phyloP scores from a whole-genome alignment of 2,113 vertebrate species.

The Actenoides lindsayi region DNA sequence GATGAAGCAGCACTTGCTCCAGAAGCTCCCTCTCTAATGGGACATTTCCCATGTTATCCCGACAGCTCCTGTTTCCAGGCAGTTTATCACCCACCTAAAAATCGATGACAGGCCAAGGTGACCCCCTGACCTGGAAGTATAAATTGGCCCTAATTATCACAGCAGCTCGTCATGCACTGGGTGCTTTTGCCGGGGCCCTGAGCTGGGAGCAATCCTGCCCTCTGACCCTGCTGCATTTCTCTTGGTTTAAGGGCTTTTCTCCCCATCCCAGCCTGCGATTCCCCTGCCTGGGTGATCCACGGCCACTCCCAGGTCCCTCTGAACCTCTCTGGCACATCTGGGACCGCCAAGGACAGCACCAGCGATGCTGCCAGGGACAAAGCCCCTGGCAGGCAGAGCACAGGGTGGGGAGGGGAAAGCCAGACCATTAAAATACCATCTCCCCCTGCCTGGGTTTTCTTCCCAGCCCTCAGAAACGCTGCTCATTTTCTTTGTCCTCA shows the following conservation, averaged over 20 bases:
- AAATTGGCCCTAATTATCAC: constrained; percentile 69
- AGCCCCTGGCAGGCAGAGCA: neutral
- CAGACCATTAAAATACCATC: neutral
- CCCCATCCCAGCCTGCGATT: neutral
- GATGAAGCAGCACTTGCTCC: neutral
- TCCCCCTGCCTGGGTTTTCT: neutral
- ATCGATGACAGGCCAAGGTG: constrained; percentile 64
- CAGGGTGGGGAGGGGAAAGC: rapidly evolving
- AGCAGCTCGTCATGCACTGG: neutral
- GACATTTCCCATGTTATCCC: constrained; percentile 21
- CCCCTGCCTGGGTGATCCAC: neutral
- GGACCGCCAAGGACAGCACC: rapidly evolving
- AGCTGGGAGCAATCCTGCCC: constrained; percentile 35
- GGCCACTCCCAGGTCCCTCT: rapidly evolving
- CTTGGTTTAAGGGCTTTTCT: constrained; percentile 48
- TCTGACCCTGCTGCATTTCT: constrained; percentile 39
- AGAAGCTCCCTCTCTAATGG: constrained; percentile 22
- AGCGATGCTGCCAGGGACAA: neutral
- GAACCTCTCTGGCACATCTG: neutral
- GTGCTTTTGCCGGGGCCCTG: neutral
- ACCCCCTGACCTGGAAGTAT: constrained; percentile 62
- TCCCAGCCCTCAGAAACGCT: neutral
- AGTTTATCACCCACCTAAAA: constrained; percentile 64
- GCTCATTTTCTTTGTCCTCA: constrained; percentile 28
- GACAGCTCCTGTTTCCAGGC: constrained; percentile 39